Conservation (phyloP, 2,888 invertebrate genomes). For the Mythimna impura region DNA sequence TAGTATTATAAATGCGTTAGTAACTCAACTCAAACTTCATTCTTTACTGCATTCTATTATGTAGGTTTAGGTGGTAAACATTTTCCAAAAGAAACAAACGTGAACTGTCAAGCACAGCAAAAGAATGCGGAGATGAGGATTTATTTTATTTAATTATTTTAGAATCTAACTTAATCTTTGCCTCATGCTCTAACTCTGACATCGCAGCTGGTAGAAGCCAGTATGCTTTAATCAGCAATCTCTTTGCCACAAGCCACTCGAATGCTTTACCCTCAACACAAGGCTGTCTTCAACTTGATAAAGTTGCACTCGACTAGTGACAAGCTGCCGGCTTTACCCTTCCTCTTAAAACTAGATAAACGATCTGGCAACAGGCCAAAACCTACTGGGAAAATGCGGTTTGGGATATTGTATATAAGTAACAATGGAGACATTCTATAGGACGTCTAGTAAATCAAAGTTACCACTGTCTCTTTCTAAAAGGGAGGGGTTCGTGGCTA, state of each 20-base stretch:
- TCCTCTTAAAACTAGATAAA: slow-evolving; percentile 40
- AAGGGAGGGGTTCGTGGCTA: too few relatives aligned
- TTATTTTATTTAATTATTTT: too few relatives aligned
- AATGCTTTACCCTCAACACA: slow-evolving; percentile 18
- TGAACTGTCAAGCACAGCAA: too few relatives aligned
- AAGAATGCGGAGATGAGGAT: too few relatives aligned
- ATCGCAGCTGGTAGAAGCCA: too few relatives aligned
- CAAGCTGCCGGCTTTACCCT: slow-evolving; percentile 26
- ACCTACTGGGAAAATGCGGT: slow-evolving; percentile 5
- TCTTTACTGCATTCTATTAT: too few relatives aligned
- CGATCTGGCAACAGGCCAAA: slow-evolving; percentile 31
- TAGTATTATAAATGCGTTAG: too few relatives aligned
- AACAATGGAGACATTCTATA: not conserved
- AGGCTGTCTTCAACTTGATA: slow-evolving; percentile 14
- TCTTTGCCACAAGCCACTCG: slow-evolving; percentile 19
- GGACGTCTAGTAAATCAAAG: not conserved
- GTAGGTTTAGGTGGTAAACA: too few relatives aligned
- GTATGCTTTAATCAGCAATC: not conserved
- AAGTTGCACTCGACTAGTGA: slow-evolving; percentile 13
- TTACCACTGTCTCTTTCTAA: not conserved
- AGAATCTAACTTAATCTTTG: too few relatives aligned
- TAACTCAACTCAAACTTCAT: too few relatives aligned
- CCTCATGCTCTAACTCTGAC: too few relatives aligned
- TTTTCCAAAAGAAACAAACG: too few relatives aligned
- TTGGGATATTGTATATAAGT: slow-evolving; percentile 9